Base-by-base conservation (phyloP, 2,888 invertebrate species). In the Drosophila emarginata region DNA sequence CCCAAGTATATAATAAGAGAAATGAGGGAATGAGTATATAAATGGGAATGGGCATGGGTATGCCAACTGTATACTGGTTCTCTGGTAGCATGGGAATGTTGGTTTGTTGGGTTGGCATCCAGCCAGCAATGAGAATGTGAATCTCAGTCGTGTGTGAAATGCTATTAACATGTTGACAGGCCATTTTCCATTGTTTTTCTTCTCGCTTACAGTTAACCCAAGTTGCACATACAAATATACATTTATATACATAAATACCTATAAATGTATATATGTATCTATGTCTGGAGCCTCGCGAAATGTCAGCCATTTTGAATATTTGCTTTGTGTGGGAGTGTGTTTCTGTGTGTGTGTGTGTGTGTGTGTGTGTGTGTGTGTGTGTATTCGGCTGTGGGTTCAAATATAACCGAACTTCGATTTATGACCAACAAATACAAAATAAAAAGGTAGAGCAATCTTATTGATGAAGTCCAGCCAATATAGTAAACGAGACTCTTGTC, bases 221-320 rank as follows among this genome's bases (percentile, higher is more conserved):
- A 14, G 52, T 26, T 26, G 26, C n/a, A 52, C 14, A 52, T 12
- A 4, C 58, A 40, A 68, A 59, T 36, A 39, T 56, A 12, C 52
- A 57, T 51, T 6, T 51, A 57, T 23, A 57, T 45, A 67, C 60
- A 56, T 76, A 61, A 66, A n/a, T 37, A n/a, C 61, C 50, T 56
- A 28, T 50, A 40, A 23, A 45, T 63, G 51, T 76, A 62, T 64
- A 36, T 54, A 40, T 63, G 14, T 37, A 45, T 45, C 57, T 36
- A 18, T 21, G 45, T 9, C 45, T 45, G 45, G 45, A 32, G 11
- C 56, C 50, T 56, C 62, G 40, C 52, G 53, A 52, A 36, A 69
- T 77, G 89, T 87, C 90, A 74, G 90, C 90, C 90, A 90, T 90
- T 90, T 90, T 90, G 90, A 88, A 89, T 85, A 88, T 90, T 69